Evolutionary conservation across 1,140 invertebrate genomes (phyloP).

Genomic region (Papilio dardanus): DNA sequence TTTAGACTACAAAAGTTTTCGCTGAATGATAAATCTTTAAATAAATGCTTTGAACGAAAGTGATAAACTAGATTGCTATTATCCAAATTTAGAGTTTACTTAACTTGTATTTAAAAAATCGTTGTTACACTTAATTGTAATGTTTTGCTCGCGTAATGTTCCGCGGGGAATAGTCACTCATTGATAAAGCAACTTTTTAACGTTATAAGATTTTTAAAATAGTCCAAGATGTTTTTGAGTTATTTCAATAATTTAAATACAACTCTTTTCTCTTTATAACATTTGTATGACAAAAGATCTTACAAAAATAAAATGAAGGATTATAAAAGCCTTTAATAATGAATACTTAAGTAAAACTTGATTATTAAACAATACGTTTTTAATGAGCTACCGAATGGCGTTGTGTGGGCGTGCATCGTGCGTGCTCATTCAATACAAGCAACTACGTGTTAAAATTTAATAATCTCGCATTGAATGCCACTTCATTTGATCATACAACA

Average conservation of each 20-base stretch:
- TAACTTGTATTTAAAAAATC: background rate
- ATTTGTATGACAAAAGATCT: too few species aligned
- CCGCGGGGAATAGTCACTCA: too few species aligned
- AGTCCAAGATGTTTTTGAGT: too few species aligned
- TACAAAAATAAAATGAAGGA: too few species aligned
- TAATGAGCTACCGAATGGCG: background rate
- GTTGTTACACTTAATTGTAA: background rate
- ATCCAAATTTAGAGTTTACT: background rate
- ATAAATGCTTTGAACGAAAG: background rate
- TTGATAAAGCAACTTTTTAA: too few species aligned
- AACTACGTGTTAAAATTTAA: slow-evolving; percentile 22
- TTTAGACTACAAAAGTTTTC: background rate
- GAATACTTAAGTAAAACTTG: background rate
- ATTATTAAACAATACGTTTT: background rate
- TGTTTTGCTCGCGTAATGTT: too few species aligned
- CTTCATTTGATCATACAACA: background rate
- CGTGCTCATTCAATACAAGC: background rate
- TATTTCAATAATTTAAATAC: too few species aligned
- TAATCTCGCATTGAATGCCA: background rate
- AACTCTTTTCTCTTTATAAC: too few species aligned
- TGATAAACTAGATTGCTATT: background rate
- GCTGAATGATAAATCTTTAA: background rate
- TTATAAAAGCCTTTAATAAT: background rate
- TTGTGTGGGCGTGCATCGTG: background rate
- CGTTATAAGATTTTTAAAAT: too few species aligned